Evolutionary conservation across 2,797 vertebrate genomes (phyloP), one percentile per base, ranked within the genome.

Genomic region (Sebastes minor): DNA sequence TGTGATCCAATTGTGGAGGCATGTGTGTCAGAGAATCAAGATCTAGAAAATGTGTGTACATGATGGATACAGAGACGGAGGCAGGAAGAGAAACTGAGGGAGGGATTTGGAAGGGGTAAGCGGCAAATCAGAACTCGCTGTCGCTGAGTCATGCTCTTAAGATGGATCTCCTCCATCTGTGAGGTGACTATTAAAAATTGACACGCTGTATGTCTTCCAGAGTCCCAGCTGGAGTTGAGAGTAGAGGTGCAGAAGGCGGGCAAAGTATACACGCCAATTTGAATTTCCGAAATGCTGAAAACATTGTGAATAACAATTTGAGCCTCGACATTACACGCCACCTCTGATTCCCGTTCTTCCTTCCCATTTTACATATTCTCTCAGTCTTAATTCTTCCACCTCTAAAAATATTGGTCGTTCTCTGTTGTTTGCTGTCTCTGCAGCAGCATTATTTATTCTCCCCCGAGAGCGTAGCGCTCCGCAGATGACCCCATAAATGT

Each of bases 401-500:
- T 81, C 59, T 78, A 5, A 42, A 64, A 86, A 83, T 70, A 66
- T 20, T 6, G 6, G 28, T 6, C 77, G 62, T 65, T 84, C 56
- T 46, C 30, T 28, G 75, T 71, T 69, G 55, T 75, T 84, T 84
- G 20, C 74, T 76, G 63, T 80, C 55, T 67, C 64, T 74, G 55
- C 86, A 65, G 57, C 71, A 72, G 63, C 56, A 62, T 82, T 76
- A 76, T 90, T 75, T 83, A 85, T 88, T 82, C 89, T 82, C 83
- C 74, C 8, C 74, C 6, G 81, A 83, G 89, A 93, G 74, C 20
- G n/a, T 20, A 32, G 38, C 23, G 55, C 79, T 88, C 71, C 63
- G 66, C 71, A 86, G 83, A 86, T 88, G 88, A 93, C 89, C 88
- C 78, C 33, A 78, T 85, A 84, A 93, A 91, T 87, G 80, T 86